Evolutionary conservation across 2,797 vertebrate genomes (phyloP), one percentile per base, ranked within the genome.

Genomic region (Dipus sagitta): DNA sequence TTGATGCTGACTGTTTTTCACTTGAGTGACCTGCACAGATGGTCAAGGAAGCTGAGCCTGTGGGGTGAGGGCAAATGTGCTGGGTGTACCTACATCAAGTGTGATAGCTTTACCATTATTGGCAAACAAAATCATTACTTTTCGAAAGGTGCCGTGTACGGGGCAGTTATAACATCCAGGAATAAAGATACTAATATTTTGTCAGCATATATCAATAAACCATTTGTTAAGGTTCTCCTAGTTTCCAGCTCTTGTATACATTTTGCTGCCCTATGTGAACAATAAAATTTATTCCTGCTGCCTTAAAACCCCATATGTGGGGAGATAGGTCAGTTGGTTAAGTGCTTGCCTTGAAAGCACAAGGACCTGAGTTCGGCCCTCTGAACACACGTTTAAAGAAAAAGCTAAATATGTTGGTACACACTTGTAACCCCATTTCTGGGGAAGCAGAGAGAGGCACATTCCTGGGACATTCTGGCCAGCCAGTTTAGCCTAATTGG

Each of bases 201-300:
- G 68, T 93, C 42, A 54, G 4, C 0, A 71, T 34, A 14, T 68
- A 62, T 75, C 84, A 82, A 8, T 77, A 92, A 89, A 80, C 17
- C 34, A 18, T 88, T 77, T 77, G 30, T 62, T 91, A 94, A 34
- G 21, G 82, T 70, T 92, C 88, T 81, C 52, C 88, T 75, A 30
- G 34, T 83, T 93, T 94, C 90, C 78, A 92, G 84, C 91, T 76
- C 71, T 86, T 83, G 58, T 70, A 47, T 64, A 79, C 52, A 92
- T 75, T 67, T 89, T 70, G 6, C 65, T 94, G 67, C 92, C 42
- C 42, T 95, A 85, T 75, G 96, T 97, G 84, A 70, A 92, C 93
- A 94, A 26, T 52, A 12, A 80, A n/a, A 72, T 74, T 96, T 80
- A 68, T 96, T 95, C 93, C 64, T 93, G 92, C 95, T 98, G 98